Evolutionary conservation across 2,888 invertebrate genomes (phyloP).

Genomic region (Cotesia congregata): DNA sequence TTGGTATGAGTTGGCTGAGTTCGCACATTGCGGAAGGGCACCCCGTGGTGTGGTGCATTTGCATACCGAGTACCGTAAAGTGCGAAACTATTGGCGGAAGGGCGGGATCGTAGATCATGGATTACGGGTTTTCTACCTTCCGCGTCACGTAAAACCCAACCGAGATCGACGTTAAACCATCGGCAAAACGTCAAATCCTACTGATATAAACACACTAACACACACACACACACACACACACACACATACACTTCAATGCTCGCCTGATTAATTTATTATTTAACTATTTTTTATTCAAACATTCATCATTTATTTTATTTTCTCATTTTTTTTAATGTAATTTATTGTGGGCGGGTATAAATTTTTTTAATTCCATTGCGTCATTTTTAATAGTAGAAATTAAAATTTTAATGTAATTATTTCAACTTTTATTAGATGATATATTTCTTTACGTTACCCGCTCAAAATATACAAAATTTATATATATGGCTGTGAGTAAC

Average conservation of each 20-base stretch:
- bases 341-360: background rate
- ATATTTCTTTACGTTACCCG: background rate
- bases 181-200: conserved; percentile 28
- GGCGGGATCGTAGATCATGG: conserved; percentile 46
- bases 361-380: background rate
- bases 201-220: background rate
- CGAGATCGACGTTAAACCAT: conserved; percentile 30
- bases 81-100: conserved; percentile 64
- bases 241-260: background rate
- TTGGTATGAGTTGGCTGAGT: background rate
- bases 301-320: background rate
- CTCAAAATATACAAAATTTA: background rate
- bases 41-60: conserved; percentile 52
- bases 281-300: background rate
- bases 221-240: background rate
- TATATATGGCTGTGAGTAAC: conserved; percentile 1
- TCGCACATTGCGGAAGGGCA: conserved; percentile 22
- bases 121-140: conserved; percentile 28
- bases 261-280: conserved; percentile 13
- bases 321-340: background rate
- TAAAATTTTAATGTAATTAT: conserved; percentile 1
- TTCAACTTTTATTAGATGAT: background rate
- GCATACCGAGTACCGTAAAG: conserved; percentile 65
- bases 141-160: conserved; percentile 34
- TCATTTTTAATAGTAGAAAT: background rate